Evolutionary conservation across 2,888 invertebrate genomes (phyloP).

Genomic region (Chalcis sispes): DNA sequence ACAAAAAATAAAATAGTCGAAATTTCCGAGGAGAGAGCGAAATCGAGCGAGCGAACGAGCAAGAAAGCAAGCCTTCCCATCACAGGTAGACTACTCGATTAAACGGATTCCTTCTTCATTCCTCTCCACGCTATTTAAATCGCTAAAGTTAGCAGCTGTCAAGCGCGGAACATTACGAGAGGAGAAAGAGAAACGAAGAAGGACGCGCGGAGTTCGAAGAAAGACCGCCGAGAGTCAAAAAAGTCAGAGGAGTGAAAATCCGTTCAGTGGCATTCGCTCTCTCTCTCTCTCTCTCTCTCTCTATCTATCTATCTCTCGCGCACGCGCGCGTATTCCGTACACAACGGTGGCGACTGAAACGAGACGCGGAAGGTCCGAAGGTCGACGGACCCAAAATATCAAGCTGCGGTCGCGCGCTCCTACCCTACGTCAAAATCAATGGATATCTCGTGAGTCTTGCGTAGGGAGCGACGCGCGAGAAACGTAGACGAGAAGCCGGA

Average conservation of each 20-base stretch:
- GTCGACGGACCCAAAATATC: conserved; percentile 51
- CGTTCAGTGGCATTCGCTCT: conserved; percentile 6
- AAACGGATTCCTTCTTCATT: conserved; percentile 32
- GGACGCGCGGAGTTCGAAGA: conserved; percentile 43
- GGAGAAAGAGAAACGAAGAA: background rate
- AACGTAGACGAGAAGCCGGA: conserved; percentile 9
- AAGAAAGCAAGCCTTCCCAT: conserved; percentile 23
- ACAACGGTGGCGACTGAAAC: conserved; percentile 3
- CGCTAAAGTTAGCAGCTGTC: conserved; percentile 58
- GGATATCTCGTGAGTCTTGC: conserved; percentile 61
- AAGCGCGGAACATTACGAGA: conserved; percentile 32
- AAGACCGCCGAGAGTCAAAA: conserved; percentile 38
- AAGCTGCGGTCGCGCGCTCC: conserved; percentile 23
- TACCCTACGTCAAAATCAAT: conserved; percentile 64
- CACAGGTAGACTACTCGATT: conserved; percentile 50
- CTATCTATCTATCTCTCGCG: too few relatives aligned
- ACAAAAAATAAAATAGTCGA: conserved; percentile 30
- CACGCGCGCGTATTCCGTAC: too few relatives aligned
- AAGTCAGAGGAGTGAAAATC: conserved; percentile 51
- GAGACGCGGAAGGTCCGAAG: conserved; percentile 44
- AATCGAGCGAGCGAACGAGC: conserved; percentile 8
- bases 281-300: too few relatives aligned
- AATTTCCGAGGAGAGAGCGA: background rate
- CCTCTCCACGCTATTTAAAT: conserved; percentile 41
- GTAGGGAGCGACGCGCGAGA: conserved; percentile 28